Evolutionary conservation across 2,888 invertebrate species (phyloP), one percentile per base, ranked within the genome.

Genomic region (Amorpha juglandis): DNA sequence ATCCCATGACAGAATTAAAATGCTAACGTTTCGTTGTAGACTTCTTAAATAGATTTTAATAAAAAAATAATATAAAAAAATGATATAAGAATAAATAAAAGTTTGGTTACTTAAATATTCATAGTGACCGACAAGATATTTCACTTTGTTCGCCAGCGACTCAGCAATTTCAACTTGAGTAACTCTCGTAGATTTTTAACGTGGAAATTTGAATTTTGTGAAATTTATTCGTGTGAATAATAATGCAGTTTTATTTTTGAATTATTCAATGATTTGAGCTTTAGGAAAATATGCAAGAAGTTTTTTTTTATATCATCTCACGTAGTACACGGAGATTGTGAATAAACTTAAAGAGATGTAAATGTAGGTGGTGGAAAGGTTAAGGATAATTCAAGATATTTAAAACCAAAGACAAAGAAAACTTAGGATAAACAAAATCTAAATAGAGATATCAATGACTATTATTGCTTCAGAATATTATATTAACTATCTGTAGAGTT

Each of bases 1-100:
- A 83, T 86, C 80, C 80, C 78, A 70, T 62, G 64, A 65, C 69
- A 66, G 65, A 62, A 65, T 38, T 42, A 3, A 19, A 42, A 42
- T 11, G 42, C 58, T 38, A 63, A 72, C 16, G 62, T 72, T 77
- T 74, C 77, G 76, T 75, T 74, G 77, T 75, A 70, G 69, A 69
- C 64, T 69, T 67, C 64, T 69, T 66, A 64, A 68, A 70, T 64
- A 62, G 42, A 19, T 65, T 47, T 33, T 21, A 53, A 53, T 27
- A 27, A 3, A 27, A 4, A 27, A 27, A 27, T 27, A 3, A 27
- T n/a, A 27, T 65, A 63, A 27, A 63, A 52, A 62, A 11, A 62
- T 45, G 14, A 14, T 1, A 33, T 42, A 38, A 42, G 16, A 42
- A 42, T 42, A 19, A 58, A 42, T 19, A 38, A 42, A 42, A 42